These are phyloP conservation scores for Zhuqinia jingwanae DNA, from an alignment of 2,888 invertebrate species.

Conservation along the genomic window DNA sequence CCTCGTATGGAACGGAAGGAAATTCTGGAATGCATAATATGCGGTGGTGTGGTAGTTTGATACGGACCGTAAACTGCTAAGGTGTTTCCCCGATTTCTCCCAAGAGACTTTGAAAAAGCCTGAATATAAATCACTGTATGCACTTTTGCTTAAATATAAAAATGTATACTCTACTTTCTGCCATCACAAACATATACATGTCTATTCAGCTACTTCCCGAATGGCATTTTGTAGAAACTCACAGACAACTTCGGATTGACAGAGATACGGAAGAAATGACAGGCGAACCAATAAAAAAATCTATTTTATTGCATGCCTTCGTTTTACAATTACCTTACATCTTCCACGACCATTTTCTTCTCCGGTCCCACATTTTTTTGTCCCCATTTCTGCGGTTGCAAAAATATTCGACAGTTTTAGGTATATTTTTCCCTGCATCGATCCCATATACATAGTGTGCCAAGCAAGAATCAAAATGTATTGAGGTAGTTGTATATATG, in stretches of 20 bases:
- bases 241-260: not conserved
- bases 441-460: no score
- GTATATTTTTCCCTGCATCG: not conserved
- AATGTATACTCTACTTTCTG: conserved; percentile 6
- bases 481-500: no score
- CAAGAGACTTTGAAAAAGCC: conserved; percentile 1
- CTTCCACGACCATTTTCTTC: not conserved
- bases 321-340: conserved; percentile 7
- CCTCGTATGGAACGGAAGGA: no score
- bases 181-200: no score
- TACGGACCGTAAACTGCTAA: not conserved
- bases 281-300: conserved; percentile 28
- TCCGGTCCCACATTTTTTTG: no score
- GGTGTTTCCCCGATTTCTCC: conserved; percentile 9
- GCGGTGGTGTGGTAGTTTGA: no score
- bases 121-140: conserved; percentile 30
- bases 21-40: no score
- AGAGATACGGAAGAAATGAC: not conserved
- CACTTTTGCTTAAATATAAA: conserved; percentile 37
- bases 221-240: no score
- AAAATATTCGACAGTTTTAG: not conserved
- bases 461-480: no score
- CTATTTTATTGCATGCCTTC: conserved; percentile 15
- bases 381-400: not conserved
- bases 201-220: no score